Base-by-base conservation (phyloP, 2,888 invertebrate genomes). In the Synanthedon myopaeformis region DNA sequence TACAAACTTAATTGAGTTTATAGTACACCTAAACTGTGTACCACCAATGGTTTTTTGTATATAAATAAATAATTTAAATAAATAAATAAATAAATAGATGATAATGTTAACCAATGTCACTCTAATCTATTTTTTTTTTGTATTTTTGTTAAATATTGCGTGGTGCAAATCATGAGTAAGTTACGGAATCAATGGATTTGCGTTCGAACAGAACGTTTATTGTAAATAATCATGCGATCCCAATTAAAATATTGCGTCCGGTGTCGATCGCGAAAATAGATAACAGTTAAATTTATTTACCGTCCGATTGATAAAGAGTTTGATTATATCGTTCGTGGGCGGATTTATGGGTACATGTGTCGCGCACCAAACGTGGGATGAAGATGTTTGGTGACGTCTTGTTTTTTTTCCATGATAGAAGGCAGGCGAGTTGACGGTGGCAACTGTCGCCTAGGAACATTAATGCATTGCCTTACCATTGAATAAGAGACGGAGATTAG, bases 221-320 rank as follows among this genome's bases (percentile, higher is more conserved):
- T 61, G 67, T 62, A 60, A 61, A 59, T 63, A 63, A 70, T 71
- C 71, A 71, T 67, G 69, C 67, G 59, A 70, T 60, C 60, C 69
- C 70, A 67, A 55, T 58, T 66, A 67, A 67, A 67, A 61, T 58
- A 63, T 63, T 61, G 59, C 60, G 61, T 61, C 60, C 57, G 58
- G 57, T 52, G 53, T 53, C 56, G 69, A 69, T 69, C 54, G 58
- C 57, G 59, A 55, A 53, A 52, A 54, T 53, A 55, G 67, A 66
- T 70, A 66, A 54, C 54, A 64, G 51, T 12, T 50, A 23, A 67
- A 73, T 74, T 72, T 76, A 74, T 74, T 62, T 60, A 57, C 62
- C 53, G 52, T 57, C 54, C 54, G 64, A 67, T 69, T 73, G 73
- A 75, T 74, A 73, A 71, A 72, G 65, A 63, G 69, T 60, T 57